Percentiles rank a stretch among this genome's conserved stretches.
phyloP scores from a whole-genome alignment of 1,140 invertebrate species.

The Matsumurasca onukii region DNA sequence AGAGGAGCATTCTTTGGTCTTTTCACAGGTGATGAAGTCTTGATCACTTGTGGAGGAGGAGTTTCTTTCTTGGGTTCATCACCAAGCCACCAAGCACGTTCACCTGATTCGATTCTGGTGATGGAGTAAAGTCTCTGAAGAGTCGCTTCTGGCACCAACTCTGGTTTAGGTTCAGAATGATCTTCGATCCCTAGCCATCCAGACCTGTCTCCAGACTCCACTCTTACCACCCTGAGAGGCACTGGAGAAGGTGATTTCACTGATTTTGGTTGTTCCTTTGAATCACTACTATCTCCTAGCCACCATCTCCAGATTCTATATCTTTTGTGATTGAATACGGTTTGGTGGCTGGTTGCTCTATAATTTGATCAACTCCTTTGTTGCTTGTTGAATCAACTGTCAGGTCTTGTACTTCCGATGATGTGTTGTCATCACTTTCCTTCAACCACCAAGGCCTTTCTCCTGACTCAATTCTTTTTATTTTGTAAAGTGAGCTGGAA shows the following conservation, averaged over 20 bases:
- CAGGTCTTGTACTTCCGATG: background rate
- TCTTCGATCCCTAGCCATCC: constrained; percentile 58
- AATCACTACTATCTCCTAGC: constrained; percentile 50
- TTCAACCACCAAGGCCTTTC: constrained; percentile 63
- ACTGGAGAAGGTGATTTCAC: constrained; percentile 25
- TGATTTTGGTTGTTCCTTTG: background rate
- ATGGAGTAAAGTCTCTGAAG: constrained; percentile 23
- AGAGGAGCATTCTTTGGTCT: constrained; percentile 49
- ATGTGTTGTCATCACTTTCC: constrained; percentile 30
- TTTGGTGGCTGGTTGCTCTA: no score
- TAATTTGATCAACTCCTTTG: no score
- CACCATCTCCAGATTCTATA: constrained; percentile 61
- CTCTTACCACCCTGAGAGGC: constrained; percentile 6
- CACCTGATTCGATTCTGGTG: constrained; percentile 50
- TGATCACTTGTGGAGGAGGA: constrained; percentile 41
- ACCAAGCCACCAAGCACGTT: constrained; percentile 63
- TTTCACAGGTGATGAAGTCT: constrained; percentile 28
- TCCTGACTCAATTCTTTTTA: constrained; percentile 49
- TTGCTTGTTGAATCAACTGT: constrained; percentile 8
- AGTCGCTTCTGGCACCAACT: background rate
- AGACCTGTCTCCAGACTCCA: constrained; percentile 39
- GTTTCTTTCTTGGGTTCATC: background rate
- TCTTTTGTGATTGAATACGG: constrained; percentile 29
- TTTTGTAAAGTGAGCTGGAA: constrained; percentile 14
- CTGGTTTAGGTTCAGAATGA: constrained; percentile 12